Conservation (phyloP, 2,888 invertebrate genomes). For the Clunio marinus region DNA sequence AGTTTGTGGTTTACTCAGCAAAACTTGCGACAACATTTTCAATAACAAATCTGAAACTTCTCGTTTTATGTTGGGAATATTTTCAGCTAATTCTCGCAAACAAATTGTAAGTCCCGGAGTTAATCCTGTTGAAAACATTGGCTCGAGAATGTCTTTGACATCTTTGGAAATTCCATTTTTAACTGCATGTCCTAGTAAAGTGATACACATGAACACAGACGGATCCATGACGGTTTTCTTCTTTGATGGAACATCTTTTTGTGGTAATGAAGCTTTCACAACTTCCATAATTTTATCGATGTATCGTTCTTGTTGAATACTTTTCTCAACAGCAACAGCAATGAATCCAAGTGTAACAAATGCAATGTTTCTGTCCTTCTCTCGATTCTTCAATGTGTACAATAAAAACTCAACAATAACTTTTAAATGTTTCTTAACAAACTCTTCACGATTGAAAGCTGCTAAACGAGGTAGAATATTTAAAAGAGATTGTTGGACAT, state of each 20-base stretch:
- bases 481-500: constrained; percentile 83
- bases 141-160: constrained; percentile 78
- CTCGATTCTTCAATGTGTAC: constrained; percentile 69
- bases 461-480: constrained; percentile 86
- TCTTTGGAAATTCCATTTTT: constrained; percentile 71
- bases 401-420: constrained; percentile 75
- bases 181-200: constrained; percentile 82
- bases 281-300: constrained; percentile 82
- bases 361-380: constrained; percentile 80
- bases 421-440: constrained; percentile 69
- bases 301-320: constrained; percentile 64
- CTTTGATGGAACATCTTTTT: constrained; percentile 71
- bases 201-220: constrained; percentile 89
- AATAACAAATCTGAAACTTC: constrained; percentile 91
- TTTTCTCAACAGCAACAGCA: constrained; percentile 79
- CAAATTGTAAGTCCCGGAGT: constrained; percentile 88
- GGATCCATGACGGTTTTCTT: constrained; percentile 74
- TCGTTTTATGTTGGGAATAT: constrained; percentile 79
- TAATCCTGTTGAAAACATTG: constrained; percentile 88
- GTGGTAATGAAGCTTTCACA: constrained; percentile 70
- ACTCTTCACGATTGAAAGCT: constrained; percentile 82
- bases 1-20: constrained; percentile 80
- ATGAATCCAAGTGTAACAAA: constrained; percentile 88
- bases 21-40: constrained; percentile 82
- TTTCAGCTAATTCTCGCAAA: constrained; percentile 80